phyloP scores from a whole-genome alignment of 2,797 vertebrate genomes.

The Streptopelia turtur region DNA sequence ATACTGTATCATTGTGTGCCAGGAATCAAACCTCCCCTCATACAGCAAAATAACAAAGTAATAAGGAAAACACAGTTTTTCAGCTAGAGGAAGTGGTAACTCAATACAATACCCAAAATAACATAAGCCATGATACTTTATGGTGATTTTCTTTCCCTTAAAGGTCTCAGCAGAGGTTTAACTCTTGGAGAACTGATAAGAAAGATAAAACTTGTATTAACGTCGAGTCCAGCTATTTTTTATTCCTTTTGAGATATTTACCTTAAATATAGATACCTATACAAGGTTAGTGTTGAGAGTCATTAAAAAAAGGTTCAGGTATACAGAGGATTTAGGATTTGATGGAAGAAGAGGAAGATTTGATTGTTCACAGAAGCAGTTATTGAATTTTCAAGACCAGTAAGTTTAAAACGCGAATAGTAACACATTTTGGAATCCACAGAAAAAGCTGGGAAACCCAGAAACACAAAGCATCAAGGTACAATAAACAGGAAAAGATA shows the following conservation, averaged over 20 bases:
- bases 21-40: neutral
- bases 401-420: neutral
- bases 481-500: neutral
- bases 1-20: neutral
- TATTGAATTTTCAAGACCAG: neutral
- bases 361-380: neutral
- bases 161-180: neutral
- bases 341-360: neutral
- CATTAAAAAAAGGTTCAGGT: neutral
- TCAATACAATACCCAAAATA: neutral
- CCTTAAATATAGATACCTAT: neutral
- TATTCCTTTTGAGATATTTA: neutral
- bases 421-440: neutral
- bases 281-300: neutral
- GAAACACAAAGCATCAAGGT: neutral
- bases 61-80: neutral
- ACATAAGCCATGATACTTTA: neutral
- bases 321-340: neutral
- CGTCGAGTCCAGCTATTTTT: neutral
- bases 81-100: neutral
- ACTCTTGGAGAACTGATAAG: neutral
- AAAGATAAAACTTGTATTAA: neutral
- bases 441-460: neutral
- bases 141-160: neutral
- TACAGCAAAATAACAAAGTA: neutral